Base-by-base conservation (phyloP, 2,113 vertebrate species). In the Delphinapterus leucas region DNA sequence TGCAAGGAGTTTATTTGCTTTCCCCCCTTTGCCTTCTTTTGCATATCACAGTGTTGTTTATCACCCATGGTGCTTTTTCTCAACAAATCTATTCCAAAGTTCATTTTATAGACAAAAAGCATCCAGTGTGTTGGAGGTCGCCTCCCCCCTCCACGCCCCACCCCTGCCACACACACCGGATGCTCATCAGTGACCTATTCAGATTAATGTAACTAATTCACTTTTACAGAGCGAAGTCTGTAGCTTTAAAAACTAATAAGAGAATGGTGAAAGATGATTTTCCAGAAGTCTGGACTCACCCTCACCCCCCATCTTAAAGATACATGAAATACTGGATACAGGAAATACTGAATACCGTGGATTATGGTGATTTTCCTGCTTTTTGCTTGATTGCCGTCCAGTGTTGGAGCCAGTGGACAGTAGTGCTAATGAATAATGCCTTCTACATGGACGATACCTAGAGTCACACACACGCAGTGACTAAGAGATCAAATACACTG, bases 401-500 rank as follows among this genome's bases (percentile, higher is more conserved):
- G 20, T 18, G 5, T 90, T 60, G 58, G 61, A 74, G 84, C 7
- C 49, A 92, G 95, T 33, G 87, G 94, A 90, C 83, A 90, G 88
- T 12, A 87, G 93, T 90, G 94, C 77, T 95, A 58, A 0, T 61
- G 97, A 98, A 84, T 95, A 49, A 97, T 97, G 80, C 83, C 79
- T 93, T 92, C 76, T 65, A 8, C 1, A 1, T 25, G 90, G n/a
- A 80, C 4, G 97, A 18, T 96, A 98, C 98, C 98, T 98, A 5
- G 1, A 55, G 97, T 44, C 95, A 88, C 93, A 31, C 86, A 81
- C 71, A 36, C 9, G 0, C 71, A 98, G 97, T 85, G 98, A 97
- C 77, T 93, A 82, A 84, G 96, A 98, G 98, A 99, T 98, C 98
- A 98, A 98, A 98, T 95, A 93, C 95, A 90, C 93, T 36, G 97